Percentiles rank a stretch among this genome's conserved stretches.
Evolutionary conservation across 2,888 invertebrate species (phyloP).

Genomic region (Perizoma flavofasciatum): DNA sequence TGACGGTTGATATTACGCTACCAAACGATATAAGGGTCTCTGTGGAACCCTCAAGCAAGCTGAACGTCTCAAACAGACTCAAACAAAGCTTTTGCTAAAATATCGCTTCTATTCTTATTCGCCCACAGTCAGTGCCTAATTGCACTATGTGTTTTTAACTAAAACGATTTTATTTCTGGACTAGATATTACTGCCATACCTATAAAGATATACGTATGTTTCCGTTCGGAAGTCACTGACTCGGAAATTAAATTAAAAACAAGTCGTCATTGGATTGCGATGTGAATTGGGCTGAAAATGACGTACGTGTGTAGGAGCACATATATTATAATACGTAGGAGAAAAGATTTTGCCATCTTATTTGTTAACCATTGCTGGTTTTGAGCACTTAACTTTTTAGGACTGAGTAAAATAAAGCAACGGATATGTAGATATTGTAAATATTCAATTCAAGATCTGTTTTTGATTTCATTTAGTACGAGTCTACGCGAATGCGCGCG

Average conservation of each 20-base stretch:
- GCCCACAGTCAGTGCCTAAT: neutral
- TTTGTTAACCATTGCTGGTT: constrained; percentile 41
- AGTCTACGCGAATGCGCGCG: constrained; percentile 50
- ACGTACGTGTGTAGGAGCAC: neutral
- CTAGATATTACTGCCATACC: constrained; percentile 22
- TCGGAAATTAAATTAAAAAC: constrained; percentile 67
- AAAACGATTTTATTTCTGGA: constrained; percentile 25
- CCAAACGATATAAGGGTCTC: too few species aligned
- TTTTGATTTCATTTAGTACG: constrained; percentile 30
- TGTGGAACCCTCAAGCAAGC: too few species aligned
- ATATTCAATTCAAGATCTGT: constrained; percentile 18
- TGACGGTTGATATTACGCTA: too few species aligned
- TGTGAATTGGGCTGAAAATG: constrained; percentile 29
- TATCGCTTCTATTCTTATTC: neutral
- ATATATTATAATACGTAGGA: neutral
- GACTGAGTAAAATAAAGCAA: constrained; percentile 33
- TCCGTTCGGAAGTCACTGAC: constrained; percentile 70
- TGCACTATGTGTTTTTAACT: constrained; percentile 5
- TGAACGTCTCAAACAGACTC: too few species aligned
- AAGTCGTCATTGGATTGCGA: constrained; percentile 60
- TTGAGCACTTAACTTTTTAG: constrained; percentile 1
- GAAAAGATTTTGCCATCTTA: constrained; percentile 14
- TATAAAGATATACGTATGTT: constrained; percentile 40
- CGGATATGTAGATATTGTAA: constrained; percentile 35
- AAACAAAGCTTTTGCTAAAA: too few species aligned